phyloP scores from a whole-genome alignment of 2,888 invertebrate species.

The Diarsia brunnea region DNA sequence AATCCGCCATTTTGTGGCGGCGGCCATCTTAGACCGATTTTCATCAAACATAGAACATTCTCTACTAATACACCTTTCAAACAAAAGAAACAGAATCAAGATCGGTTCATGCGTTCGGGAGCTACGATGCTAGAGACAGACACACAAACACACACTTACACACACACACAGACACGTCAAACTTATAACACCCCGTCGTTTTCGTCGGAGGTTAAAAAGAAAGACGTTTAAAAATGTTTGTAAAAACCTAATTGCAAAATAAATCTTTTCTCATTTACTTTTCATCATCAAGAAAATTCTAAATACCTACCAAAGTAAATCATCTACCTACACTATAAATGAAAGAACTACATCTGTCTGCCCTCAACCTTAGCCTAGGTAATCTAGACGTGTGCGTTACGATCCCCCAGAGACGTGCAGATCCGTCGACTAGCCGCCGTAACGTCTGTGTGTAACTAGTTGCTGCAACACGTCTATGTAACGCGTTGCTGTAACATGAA shows the following conservation, averaged over 20 bases:
- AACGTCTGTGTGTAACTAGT: conserved; percentile 27
- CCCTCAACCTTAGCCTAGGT: conserved; percentile 61
- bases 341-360: conserved; percentile 36
- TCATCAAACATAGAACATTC: no score
- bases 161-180: no score
- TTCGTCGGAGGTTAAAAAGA: no score
- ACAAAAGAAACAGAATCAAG: no score
- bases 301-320: neutral
- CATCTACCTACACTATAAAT: conserved; percentile 18
- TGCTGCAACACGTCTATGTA: conserved; percentile 4
- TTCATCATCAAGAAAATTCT: neutral
- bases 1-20: no score
- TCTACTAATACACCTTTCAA: no score
- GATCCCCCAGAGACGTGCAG: conserved; percentile 62
- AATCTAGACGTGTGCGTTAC: conserved; percentile 72
- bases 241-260: neutral
- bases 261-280: no score
- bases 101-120: no score
- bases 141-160: no score
- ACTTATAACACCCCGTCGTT: no score
- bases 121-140: no score
- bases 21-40: no score
- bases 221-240: neutral
- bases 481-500: conserved; percentile 25
- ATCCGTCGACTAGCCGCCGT: conserved; percentile 36